Evolutionary conservation across 2,797 vertebrate species (phyloP), one percentile per base, ranked within the genome.

Genomic region (Epinephelus coioides): DNA sequence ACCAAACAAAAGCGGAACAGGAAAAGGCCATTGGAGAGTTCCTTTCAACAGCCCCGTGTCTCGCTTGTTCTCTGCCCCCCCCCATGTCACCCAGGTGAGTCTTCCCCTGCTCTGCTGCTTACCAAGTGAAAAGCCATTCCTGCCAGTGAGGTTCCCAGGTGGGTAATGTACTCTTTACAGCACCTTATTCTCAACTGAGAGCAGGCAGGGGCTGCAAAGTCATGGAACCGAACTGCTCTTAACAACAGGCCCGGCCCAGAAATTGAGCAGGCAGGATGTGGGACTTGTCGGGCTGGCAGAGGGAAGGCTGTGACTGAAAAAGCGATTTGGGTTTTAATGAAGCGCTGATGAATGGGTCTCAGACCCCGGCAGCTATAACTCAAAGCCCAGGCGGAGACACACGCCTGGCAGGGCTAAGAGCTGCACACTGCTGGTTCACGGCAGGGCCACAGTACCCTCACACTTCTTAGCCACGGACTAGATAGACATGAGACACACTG

Each of bases 281-380:
- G 78, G 70, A 86, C 83, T 86, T 74, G 76, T 86, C 56, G 47
- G 61, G 49, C 81, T 60, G 76, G 78, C 77, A 81, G 79, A 88
- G 88, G 78, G 83, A 87, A 83, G 68, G 47, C 78, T 79, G 77
- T 30, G 79, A 74, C 87, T 78, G 82, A 92, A 87, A 91, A 91
- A 87, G 86, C 65, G 74, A 91, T 94, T 93, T 92, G 86, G 78
- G 84, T 92, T 93, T 93, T 94, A 95, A 92, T 89, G 87, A 89
- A 92, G 88, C 68, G 43, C 89, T 90, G 91, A 94, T 91, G 84
- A 92, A 93, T 91, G 82, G 78, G 67, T 78, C 69, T 84, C 78
- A 85, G 86, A 87, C 84, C 75, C 82, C 69, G 25, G 86, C 78
- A 65, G 90, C 82, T 80, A 92, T 94, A 94, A 94, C 86, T 95